Base-by-base conservation (phyloP, 2,888 invertebrate genomes). In the Antheraea yamamai region DNA sequence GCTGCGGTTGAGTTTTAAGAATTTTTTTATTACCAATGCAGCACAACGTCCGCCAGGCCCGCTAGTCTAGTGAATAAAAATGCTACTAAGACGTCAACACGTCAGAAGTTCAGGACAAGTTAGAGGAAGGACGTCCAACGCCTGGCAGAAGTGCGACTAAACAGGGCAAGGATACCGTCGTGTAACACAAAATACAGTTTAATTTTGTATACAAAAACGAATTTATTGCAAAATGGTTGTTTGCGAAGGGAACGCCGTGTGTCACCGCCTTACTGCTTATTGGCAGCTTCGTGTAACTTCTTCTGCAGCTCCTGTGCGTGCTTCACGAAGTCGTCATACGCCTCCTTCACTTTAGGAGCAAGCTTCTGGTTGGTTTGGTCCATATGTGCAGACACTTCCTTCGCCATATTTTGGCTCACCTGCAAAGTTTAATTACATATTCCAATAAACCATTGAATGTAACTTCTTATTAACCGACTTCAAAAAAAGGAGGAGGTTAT, bases 281-380 rank as follows among this genome's bases (percentile, higher is more conserved):
- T 86, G 86, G 94, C 92, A 77, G 89, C 93, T 30, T 91, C 93
- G 85, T 92, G 92, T 79, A 94, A 64, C 79, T 92, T 91, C 90
- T 91, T 89, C 87, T 91, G 91, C 74, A 94, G 83, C 47, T 82
- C 82, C 84, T 91, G 82, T 72, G 85, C 87, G 72, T 91, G 87
- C 86, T 91, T 91, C 35, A 88, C 85, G 86, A 94, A 91, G 83
- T 88, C 88, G 39, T 93, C 90, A 89, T 90, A 94, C 2, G 93
- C 94, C 39, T 82, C 82, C 88, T 92, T 90, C 83, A 94, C 79
- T 87, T 90, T 82, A 47, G 94, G 94, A 68, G 89, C 92, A 78
- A 95, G 83, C 84, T 93, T 91, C 85, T 91, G 76, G 90, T 91
- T 92, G 80, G 91, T 86, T 80, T 87, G 78, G 76, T 93, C 92